phyloP scores from a whole-genome alignment of 2,888 invertebrate genomes.

The Chrysolina oricalcia region DNA sequence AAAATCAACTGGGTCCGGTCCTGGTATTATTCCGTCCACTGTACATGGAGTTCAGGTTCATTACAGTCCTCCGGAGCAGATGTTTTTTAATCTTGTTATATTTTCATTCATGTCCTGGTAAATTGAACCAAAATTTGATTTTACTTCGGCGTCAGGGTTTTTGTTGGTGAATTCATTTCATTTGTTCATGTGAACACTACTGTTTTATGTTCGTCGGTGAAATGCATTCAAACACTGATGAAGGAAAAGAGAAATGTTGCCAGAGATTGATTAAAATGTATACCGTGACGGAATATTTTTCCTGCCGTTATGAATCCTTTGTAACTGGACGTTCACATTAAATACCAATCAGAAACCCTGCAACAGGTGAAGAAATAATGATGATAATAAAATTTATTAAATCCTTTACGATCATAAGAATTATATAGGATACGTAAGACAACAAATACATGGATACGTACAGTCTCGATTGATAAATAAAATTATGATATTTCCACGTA shows the following conservation, averaged over 20 bases:
- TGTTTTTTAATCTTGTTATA: conserved; percentile 48
- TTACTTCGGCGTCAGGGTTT: conserved; percentile 25
- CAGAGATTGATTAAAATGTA: not conserved
- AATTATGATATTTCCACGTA: too few species aligned
- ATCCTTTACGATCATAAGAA: too few species aligned
- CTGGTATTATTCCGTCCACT: conserved; percentile 15
- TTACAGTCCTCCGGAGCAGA: conserved; percentile 34
- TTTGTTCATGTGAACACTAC: not conserved
- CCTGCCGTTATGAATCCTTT: too few species aligned
- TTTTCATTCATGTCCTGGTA: conserved; percentile 43
- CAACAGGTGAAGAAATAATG: too few species aligned
- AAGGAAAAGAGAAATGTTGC: not conserved
- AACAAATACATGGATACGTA: too few species aligned
- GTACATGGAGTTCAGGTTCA: conserved; percentile 36
- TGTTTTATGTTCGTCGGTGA: not conserved
- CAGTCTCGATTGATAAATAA: too few species aligned
- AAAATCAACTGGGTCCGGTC: not conserved
- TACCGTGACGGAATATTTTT: not conserved
- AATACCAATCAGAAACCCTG: too few species aligned
- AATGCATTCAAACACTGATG: not conserved
- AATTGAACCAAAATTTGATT: conserved; percentile 44
- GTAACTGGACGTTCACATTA: too few species aligned
- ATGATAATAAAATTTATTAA: too few species aligned
- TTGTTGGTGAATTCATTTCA: conserved; percentile 20
- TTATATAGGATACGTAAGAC: too few species aligned